Percentiles rank a stretch among this genome's conserved stretches.
These are phyloP conservation scores for Odontamblyopus lacepedii DNA, from an alignment of 2,797 vertebrate species.

Conservation along the genomic window DNA sequence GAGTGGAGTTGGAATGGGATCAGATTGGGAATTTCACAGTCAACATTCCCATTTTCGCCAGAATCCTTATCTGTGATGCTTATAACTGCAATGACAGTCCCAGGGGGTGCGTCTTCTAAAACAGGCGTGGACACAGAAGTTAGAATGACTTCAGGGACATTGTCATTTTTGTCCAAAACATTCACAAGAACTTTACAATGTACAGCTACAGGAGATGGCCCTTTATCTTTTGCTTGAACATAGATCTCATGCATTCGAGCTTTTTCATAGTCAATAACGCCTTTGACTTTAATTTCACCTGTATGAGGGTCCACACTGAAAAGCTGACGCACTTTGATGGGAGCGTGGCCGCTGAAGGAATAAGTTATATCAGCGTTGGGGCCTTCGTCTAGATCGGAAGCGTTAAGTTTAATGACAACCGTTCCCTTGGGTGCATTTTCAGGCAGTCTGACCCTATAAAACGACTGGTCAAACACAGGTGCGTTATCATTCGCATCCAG, in stretches of 20 bases:
- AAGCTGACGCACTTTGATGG: slow-evolving; percentile 80
- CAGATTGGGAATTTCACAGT: slow-evolving; percentile 79
- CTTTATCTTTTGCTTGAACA: slow-evolving; percentile 89
- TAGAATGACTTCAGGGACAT: slow-evolving; percentile 85
- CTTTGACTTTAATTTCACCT: slow-evolving; percentile 87
- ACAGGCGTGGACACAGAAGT: slow-evolving; percentile 89
- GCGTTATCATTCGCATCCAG: slow-evolving; percentile 90
- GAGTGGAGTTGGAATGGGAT: slow-evolving; percentile 87
- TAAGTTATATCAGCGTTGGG: slow-evolving; percentile 88
- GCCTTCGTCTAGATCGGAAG: slow-evolving; percentile 88
- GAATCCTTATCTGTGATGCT: slow-evolving; percentile 88
- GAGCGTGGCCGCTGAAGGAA: slow-evolving; percentile 88
- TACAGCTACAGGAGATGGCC: slow-evolving; percentile 85
- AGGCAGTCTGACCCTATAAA: slow-evolving; percentile 82
- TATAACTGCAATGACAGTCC: slow-evolving; percentile 89
- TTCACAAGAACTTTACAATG: slow-evolving; percentile 90
- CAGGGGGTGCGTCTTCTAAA: slow-evolving; percentile 85
- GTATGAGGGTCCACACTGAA: slow-evolving; percentile 86
- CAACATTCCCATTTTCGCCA: slow-evolving; percentile 85
- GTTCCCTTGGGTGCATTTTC: slow-evolving; percentile 85
- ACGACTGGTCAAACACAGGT: slow-evolving; percentile 86
- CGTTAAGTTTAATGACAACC: slow-evolving; percentile 86
- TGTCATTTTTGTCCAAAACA: slow-evolving; percentile 89
- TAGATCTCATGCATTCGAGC: slow-evolving; percentile 87
- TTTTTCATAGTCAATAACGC: slow-evolving; percentile 87